Evolutionary conservation across 2,113 vertebrate genomes (phyloP), one percentile per base, ranked within the genome.

Genomic region (Oreochromis niloticus): DNA sequence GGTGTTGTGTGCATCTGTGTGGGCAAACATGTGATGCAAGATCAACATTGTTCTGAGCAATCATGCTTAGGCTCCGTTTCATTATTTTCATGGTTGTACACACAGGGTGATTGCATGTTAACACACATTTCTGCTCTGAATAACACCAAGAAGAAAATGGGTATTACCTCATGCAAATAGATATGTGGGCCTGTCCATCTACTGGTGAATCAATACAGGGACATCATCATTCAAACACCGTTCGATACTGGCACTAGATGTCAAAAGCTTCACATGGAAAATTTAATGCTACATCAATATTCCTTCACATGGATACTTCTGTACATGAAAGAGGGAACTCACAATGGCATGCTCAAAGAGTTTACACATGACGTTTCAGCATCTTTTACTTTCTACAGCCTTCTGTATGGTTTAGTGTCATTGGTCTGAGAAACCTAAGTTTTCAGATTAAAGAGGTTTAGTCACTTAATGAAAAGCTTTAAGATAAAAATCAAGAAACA

Each of bases 371-470:
- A 46, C 2, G 2, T 27, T 1, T 27, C 41, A 10, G 13, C 22
- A 46, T 27, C 22, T 27, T 2, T 73, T 27, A 46, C 39, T 27
- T 11, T 75, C 41, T 17, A 48, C 14, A 30, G 24, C 22, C 1
- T 75, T 48, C 24, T 48, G 24, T 46, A 19, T 6, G 0, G 3
- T 19, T 48, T 48, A 48, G 14, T 3, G 1, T 50, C 16, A 5
- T 1, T 48, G 41, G 39, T 46, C 66, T 46, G 7, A 73, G 2
- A 27, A 48, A 17, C 52, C 11, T 24, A 27, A 0, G 0, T 46
- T 46, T 43, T 43, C 0, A 73, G 14, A 46, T 73, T 17, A 17
- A 73, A 27, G 9, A 10, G 1, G 9, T 73, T 17, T 46, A 17
- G 41, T 46, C n/a, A 46, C 1, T 3, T 9, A 71, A 71, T 43